Conservation (phyloP, 2,113 vertebrate genomes). For the Solea solea region DNA sequence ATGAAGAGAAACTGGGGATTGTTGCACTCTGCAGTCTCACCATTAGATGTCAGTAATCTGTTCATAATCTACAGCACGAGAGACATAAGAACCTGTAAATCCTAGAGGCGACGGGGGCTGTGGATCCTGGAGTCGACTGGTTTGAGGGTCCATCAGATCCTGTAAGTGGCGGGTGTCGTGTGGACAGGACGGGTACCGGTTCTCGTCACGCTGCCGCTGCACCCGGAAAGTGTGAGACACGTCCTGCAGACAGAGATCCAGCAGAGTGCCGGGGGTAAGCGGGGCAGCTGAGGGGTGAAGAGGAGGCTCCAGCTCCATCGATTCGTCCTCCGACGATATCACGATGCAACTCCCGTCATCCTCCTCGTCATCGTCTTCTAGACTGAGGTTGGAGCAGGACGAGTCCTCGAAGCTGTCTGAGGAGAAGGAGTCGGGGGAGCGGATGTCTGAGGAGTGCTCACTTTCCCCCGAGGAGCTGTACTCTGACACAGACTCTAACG, state of each 20-base stretch:
- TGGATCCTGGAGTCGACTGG: conserved; percentile 18
- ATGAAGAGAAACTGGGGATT: too few relatives aligned
- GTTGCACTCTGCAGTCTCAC: neutral
- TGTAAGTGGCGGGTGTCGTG: conserved; percentile 28
- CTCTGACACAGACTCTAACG: conserved; percentile 46
- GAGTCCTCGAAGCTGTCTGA: conserved; percentile 79
- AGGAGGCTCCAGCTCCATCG: conserved; percentile 60
- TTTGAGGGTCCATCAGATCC: conserved; percentile 44
- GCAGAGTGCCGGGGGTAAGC: conserved; percentile 65
- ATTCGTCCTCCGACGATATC: conserved; percentile 77
- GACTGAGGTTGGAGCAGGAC: conserved; percentile 45
- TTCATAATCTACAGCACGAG: neutral
- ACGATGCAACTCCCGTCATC: conserved; percentile 51
- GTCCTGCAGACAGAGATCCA: conserved; percentile 61
- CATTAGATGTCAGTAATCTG: neutral
- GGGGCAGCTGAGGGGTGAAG: conserved; percentile 64
- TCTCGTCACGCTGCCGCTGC: conserved; percentile 12
- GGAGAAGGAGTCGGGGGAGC: conserved; percentile 74
- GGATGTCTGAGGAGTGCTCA: conserved; percentile 71
- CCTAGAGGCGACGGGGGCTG: conserved; percentile 49
- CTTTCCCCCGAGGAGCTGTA: conserved; percentile 56
- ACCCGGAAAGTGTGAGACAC: conserved; percentile 45
- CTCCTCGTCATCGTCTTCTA: conserved; percentile 52
- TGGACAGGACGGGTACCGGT: conserved; percentile 11
- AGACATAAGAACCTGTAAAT: conserved; percentile 62